Conservation (phyloP, 2,797 vertebrate species). For the Prionace glauca region DNA sequence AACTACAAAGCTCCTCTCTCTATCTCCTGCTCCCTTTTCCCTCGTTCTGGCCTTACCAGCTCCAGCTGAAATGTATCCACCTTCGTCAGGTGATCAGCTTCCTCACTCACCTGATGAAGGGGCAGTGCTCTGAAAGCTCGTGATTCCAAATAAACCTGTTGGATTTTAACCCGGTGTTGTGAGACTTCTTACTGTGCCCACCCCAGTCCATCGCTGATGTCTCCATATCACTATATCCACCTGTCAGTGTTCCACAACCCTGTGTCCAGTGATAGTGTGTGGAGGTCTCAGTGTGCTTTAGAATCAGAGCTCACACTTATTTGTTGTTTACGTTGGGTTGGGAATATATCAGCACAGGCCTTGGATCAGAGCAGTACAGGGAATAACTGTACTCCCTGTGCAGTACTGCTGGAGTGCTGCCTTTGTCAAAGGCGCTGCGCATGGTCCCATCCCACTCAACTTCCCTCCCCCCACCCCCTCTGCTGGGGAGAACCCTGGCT, state of each 20-base stretch:
- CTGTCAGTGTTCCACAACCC: not conserved
- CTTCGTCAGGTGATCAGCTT: not conserved
- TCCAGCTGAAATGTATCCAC: not conserved
- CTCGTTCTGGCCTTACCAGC: not conserved
- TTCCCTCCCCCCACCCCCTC: too few relatives aligned
- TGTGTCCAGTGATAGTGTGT: not conserved
- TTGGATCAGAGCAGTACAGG: not conserved
- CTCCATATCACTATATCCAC: not conserved
- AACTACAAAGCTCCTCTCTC: not conserved
- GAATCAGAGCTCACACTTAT: not conserved
- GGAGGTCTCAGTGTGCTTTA: not conserved
- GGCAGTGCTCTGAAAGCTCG: too few relatives aligned
- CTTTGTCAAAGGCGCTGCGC: not conserved
- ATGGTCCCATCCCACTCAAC: too few relatives aligned
- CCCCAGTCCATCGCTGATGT: too few relatives aligned
- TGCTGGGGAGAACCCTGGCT: too few relatives aligned
- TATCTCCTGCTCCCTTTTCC: not conserved
- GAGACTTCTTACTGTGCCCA: too few relatives aligned
- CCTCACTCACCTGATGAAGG: too few relatives aligned
- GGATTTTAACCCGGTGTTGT: too few relatives aligned
- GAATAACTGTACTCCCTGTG: not conserved
- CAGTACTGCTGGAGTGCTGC: not conserved
- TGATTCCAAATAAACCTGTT: too few relatives aligned
- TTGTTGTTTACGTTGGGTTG: not conserved
- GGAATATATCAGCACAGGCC: not conserved